Conservation (phyloP, 2,797 vertebrate species). For the Psittacula derbiana region DNA sequence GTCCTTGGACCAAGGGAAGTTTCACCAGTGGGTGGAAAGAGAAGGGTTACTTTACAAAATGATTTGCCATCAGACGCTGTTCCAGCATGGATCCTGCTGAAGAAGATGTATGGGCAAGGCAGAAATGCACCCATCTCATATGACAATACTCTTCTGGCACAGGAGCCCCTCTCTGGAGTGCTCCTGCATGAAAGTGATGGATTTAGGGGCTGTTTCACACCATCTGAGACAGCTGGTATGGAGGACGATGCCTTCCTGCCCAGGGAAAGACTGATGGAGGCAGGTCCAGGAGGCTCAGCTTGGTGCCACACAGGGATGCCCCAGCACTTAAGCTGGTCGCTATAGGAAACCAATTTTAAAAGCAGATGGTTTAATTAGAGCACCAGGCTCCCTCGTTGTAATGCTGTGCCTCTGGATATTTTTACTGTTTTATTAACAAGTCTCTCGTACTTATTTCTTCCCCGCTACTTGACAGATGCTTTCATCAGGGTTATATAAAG, state of each 20-base stretch:
- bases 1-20: neutral
- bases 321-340: neutral
- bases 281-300: accelerated
- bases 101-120: accelerated
- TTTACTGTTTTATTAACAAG: conserved; percentile 30
- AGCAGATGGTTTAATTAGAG: conserved; percentile 30
- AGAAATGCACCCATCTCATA: neutral
- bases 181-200: accelerated
- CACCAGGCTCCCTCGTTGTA: neutral
- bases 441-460: neutral
- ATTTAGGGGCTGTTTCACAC: neutral
- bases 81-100: neutral
- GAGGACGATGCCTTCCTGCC: accelerated
- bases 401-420: neutral
- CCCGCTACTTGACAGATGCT: neutral
- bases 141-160: accelerated
- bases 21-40: neutral
- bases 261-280: accelerated
- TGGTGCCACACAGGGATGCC: accelerated
- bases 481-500: conserved; percentile 13
- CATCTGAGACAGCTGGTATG: accelerated
- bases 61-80: accelerated
- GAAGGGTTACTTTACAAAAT: accelerated
- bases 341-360: neutral
- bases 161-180: accelerated